These are phyloP conservation scores for Brachionus manjavacas DNA, from an alignment of 1,140 invertebrate genomes.

Conservation along the genomic window DNA sequence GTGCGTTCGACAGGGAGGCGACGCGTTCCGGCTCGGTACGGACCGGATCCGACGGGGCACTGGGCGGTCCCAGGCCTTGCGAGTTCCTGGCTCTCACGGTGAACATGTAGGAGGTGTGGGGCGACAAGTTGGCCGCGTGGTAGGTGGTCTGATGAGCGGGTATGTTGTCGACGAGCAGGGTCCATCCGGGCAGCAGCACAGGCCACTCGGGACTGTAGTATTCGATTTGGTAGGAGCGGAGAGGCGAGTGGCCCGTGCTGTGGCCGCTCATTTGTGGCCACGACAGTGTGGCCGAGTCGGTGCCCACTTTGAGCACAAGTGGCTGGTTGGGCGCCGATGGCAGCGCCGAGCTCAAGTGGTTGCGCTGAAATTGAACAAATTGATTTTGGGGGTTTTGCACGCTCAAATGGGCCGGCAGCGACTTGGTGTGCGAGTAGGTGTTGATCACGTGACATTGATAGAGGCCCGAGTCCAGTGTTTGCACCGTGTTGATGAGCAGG, in stretches of 20 bases:
- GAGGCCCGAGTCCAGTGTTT: background rate
- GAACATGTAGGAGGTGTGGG: constrained; percentile 23
- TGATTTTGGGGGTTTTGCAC: constrained; percentile 24
- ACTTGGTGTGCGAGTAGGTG: background rate
- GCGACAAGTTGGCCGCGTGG: background rate
- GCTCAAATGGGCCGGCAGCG: background rate
- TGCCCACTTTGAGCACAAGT: background rate
- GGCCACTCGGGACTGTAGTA: constrained; percentile 16
- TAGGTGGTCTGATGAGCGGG: background rate
- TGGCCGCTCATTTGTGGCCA: background rate
- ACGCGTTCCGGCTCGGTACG: background rate
- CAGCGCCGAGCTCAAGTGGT: background rate
- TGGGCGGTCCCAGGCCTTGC: background rate
- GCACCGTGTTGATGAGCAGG: background rate
- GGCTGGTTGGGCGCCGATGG: background rate
- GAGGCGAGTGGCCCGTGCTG: background rate
- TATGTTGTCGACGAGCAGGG: background rate
- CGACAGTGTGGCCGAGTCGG: background rate
- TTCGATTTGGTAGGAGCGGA: background rate
- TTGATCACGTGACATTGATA: background rate
- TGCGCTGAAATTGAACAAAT: background rate
- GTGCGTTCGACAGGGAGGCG: background rate
- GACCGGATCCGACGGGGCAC: background rate
- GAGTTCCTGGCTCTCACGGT: background rate
- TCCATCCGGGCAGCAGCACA: background rate